Evolutionary conservation across 2,113 vertebrate species (phyloP).

Genomic region (Oreochromis tanganicae): DNA sequence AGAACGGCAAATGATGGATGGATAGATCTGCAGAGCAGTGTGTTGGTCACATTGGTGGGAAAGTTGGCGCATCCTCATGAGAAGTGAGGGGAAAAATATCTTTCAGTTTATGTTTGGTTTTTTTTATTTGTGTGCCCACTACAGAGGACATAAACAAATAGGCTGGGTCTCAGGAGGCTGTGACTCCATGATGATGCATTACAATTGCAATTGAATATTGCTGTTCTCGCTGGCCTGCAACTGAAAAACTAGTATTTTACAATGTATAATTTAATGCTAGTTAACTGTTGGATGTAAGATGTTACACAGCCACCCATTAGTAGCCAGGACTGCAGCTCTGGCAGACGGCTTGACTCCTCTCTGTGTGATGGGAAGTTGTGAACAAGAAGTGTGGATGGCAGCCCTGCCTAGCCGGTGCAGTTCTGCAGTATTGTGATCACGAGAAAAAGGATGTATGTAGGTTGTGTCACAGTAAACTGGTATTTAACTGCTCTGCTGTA

Average conservation of each 20-base stretch:
- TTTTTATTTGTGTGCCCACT: not conserved
- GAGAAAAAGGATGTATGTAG: not conserved
- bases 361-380: not conserved
- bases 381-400: not conserved
- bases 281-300: not conserved
- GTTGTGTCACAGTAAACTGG: not conserved
- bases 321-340: not conserved
- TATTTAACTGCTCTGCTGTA: not conserved
- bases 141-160: not conserved
- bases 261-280: not conserved
- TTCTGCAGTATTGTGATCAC: not conserved
- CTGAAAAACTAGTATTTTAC: not conserved
- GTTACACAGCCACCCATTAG: not conserved
- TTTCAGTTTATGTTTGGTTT: not conserved
- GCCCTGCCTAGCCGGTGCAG: not conserved
- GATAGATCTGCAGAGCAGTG: not conserved
- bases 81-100: not conserved
- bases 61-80: not conserved
- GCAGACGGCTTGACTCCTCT: not conserved
- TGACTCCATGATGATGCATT: not conserved
- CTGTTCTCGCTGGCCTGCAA: not conserved
- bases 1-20: not conserved
- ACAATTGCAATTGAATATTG: not conserved
- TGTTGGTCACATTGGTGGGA: not conserved
- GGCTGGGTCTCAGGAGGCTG: not conserved